Conservation (phyloP, 2,797 vertebrate species). For the Melanogrammus aeglefinus region DNA sequence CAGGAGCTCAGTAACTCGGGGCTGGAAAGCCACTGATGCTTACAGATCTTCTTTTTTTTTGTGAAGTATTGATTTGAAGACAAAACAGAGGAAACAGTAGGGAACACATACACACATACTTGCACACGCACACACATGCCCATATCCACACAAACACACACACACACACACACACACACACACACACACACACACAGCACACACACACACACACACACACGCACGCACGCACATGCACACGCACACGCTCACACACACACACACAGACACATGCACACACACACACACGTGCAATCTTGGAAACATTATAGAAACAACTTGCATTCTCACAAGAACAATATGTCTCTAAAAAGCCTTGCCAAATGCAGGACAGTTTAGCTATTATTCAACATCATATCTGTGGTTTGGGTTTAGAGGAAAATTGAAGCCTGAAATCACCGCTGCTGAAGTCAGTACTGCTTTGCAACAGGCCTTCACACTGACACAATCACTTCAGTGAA, state of each 20-base stretch:
- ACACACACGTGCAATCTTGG: not conserved
- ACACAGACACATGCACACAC: no score
- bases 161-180: slow-evolving; percentile 7
- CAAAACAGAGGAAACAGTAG: slow-evolving; percentile 32
- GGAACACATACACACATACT: not conserved
- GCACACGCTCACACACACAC: not conserved
- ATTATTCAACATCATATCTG: no score
- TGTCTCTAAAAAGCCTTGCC: no score
- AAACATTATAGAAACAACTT: not conserved
- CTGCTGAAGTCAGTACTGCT: no score
- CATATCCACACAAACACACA: not conserved
- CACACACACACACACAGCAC: no score
- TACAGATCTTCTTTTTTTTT: slow-evolving; percentile 1
- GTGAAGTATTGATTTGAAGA: slow-evolving; percentile 61
- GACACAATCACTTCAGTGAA: no score
- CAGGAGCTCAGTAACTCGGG: slow-evolving; percentile 58
- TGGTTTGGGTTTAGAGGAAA: no score
- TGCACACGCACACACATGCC: not conserved
- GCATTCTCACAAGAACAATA: not conserved
- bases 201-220: no score
- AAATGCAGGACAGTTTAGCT: no score
- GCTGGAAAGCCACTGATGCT: slow-evolving; percentile 57
- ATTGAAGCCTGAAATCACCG: no score
- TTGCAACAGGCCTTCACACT: no score
- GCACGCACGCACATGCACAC: not conserved